Base-by-base conservation (phyloP, 2,113 vertebrate genomes). In the Ranitomeya imitator region DNA sequence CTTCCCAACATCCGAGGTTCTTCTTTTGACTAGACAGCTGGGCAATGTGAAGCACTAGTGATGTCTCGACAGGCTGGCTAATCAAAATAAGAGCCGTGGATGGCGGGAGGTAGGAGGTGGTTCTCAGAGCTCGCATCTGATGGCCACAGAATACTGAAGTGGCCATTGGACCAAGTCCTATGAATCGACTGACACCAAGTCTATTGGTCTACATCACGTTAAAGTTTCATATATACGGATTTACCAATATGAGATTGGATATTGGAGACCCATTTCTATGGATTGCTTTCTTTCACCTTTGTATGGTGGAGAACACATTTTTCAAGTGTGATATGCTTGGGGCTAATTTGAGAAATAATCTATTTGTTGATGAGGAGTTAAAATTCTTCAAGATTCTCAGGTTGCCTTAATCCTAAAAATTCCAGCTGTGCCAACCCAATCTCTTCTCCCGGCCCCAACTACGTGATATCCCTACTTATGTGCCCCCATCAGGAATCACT, bases 381-480 rank as follows among this genome's bases (percentile, higher is more conserved):
- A 23, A 12, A 23, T 45, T 19, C 37, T 74, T 59, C n/a, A 79
- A 57, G 21, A 79, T 7, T 79, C 54, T 57, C n/a, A 59, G 52
- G 54, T 59, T 59, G 21, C 5, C 6, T 10, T 57, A 79, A 79
- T 79, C 77, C 77, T 65, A 4, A 80, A 37, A 19, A 12, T 82
- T 82, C 80, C 60, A 82, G 31, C 60, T 82, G 80, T 82, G 80
- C 11, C 59, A 82, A 16, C 19, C 31, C 51, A 51, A 82, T 82
- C 59, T 61, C 31, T 21, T 82, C 60, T 82, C 57, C 5, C 31
- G 21, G 21, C 31, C 12, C 59, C 60, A 21, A 19, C 65, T 19
- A 82, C n/a, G 7, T 82, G 26, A 21, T 37, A 14, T 65, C 12
- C 11, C 26, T 19, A 19, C 16, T 19, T 45, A 61, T 21, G 55